Evolutionary conservation across 2,113 vertebrate genomes (phyloP).

Genomic region (Trematomus loennbergii): DNA sequence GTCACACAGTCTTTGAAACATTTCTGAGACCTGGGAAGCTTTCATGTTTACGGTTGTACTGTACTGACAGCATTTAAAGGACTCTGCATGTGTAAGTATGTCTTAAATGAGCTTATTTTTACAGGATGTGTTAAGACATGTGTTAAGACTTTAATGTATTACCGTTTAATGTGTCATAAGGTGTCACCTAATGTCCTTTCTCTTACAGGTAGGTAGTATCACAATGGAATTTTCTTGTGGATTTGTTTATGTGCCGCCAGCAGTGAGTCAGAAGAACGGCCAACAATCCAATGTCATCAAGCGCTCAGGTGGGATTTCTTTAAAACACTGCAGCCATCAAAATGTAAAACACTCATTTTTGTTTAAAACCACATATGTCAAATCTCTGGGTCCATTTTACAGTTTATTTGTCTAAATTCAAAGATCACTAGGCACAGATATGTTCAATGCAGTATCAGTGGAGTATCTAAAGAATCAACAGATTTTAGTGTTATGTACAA

Average conservation of each 20-base stretch:
- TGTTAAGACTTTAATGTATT: background rate
- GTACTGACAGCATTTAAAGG: background rate
- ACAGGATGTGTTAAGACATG: background rate
- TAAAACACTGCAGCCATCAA: background rate
- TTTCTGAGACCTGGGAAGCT: background rate
- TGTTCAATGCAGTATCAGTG: too few species aligned
- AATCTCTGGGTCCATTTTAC: background rate
- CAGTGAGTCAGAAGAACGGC: constrained; percentile 44
- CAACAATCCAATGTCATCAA: constrained; percentile 45
- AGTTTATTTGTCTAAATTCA: background rate
- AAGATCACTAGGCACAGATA: background rate
- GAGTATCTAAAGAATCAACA: too few species aligned
- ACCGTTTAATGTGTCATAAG: background rate
- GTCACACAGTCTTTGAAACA: background rate
- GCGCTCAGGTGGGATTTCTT: constrained; percentile 75
- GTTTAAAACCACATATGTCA: background rate
- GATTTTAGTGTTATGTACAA: too few species aligned
- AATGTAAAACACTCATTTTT: background rate
- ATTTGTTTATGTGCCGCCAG: constrained; percentile 77
- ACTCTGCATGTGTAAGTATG: constrained; percentile 43
- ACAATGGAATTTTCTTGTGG: constrained; percentile 82
- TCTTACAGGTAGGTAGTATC: constrained; percentile 9
- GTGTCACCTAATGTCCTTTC: background rate
- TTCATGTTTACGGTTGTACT: background rate
- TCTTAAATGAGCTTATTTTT: background rate